phyloP scores from a whole-genome alignment of 2,113 vertebrate species.

The Stercorarius parasiticus region DNA sequence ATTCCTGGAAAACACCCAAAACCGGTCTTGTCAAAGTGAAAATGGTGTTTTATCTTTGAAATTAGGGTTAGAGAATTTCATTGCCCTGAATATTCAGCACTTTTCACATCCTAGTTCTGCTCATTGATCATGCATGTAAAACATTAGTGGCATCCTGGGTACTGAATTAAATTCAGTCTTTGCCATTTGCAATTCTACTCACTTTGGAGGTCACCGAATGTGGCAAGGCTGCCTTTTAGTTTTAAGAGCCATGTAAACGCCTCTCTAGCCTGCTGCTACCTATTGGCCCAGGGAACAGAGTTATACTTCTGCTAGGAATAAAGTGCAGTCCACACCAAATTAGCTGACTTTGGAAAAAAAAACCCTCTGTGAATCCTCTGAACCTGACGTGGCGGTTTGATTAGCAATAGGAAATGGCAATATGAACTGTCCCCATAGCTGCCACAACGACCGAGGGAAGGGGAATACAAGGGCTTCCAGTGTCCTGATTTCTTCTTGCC shows the following conservation, averaged over 20 bases:
- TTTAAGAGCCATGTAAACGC: constrained; percentile 38
- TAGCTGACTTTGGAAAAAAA: background rate
- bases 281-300: background rate
- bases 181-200: constrained; percentile 48
- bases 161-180: constrained; percentile 48
- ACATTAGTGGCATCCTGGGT: constrained; percentile 35
- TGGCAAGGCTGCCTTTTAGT: constrained; percentile 45
- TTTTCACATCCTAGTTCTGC: constrained; percentile 27
- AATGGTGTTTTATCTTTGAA: constrained; percentile 52
- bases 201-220: constrained; percentile 28
- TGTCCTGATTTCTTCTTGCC: background rate
- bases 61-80: constrained; percentile 56
- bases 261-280: constrained; percentile 1
- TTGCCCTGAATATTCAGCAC: constrained; percentile 58
- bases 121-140: constrained; percentile 60
- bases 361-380: background rate
- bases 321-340: background rate
- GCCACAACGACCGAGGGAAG: rapidly evolving
- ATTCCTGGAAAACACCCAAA: constrained; percentile 45
- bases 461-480: background rate
- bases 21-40: constrained; percentile 29
- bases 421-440: background rate
- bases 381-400: background rate
- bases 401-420: background rate
- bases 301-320: background rate